Evolutionary conservation across 1,140 invertebrate species (phyloP), one percentile per base, ranked within the genome.

Genomic region (Octopus sinensis): DNA sequence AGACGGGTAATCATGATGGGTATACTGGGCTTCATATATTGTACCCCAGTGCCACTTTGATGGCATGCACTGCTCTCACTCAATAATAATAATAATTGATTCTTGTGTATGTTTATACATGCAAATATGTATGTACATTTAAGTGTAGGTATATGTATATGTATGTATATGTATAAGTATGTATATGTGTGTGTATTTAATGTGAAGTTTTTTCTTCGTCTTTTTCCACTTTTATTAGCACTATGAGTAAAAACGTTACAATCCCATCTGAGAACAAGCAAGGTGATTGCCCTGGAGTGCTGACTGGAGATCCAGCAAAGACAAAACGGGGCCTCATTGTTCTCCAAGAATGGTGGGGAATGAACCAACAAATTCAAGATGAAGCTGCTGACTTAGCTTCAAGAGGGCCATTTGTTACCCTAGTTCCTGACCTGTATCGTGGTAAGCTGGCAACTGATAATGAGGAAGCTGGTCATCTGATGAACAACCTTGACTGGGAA

Each of bases 291-390:
- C 83, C 83, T 12, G 83, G 78, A 23, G 54, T 85, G 4, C n/a
- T 84, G 53, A 30, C n/a, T 56, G 83, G 80, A 2, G 83, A 84
- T 56, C 80, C 80, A 5, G 80, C 73, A 6, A 78, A 56, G 6
- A 56, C 43, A 2, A 54, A 78, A 9, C 17, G 13, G 12, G 83
- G 83, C 2, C n/a, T 84, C 4, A 81, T 85, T 54, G 68, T 83
- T 78, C 77, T 84, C 23, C 83, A 89, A 81, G 88, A 89, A 85
- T 90, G 89, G 89, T 90, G 89, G 89, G 89, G 89, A 6, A 78
- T 90, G 82, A 90, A 90, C 84, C 77, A 88, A 4, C 88, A 90
- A 82, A 90, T 90, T 52, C 81, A 86, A 80, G 82, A 87, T 4
- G 86, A 87, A 78, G 89, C 87, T 4, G 78, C 80, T 43, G 79